Evolutionary conservation across 2,888 invertebrate genomes (phyloP).

Genomic region (Melitaea athalia): DNA sequence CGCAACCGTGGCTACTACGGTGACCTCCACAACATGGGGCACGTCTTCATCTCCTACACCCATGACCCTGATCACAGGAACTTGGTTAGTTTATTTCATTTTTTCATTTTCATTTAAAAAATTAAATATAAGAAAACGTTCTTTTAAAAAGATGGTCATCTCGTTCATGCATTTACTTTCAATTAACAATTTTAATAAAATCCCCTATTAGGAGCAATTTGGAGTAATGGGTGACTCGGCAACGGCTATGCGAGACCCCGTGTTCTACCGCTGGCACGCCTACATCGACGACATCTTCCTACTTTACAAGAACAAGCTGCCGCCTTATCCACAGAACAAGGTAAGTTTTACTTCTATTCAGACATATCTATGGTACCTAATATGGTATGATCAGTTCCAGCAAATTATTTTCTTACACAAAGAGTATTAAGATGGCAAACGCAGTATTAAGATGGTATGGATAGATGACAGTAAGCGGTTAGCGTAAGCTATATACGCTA

Average conservation of each 20-base stretch:
- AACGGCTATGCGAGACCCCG: constrained; percentile 93
- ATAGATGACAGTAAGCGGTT: no score
- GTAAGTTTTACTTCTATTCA: constrained; percentile 57
- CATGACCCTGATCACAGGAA: constrained; percentile 92
- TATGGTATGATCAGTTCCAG: no score
- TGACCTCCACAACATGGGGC: constrained; percentile 91
- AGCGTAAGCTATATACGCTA: no score
- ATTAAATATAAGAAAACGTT: background rate
- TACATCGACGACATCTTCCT: constrained; percentile 90
- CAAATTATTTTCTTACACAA: no score
- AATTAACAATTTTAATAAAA: no score
- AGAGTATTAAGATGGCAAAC: no score
- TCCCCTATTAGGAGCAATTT: constrained; percentile 85
- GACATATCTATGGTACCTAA: no score
- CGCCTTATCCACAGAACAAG: constrained; percentile 83
- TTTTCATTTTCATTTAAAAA: background rate
- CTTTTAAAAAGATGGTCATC: no score
- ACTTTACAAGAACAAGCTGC: constrained; percentile 86
- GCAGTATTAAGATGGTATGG: no score
- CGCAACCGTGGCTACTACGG: constrained; percentile 88
- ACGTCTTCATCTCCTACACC: constrained; percentile 87
- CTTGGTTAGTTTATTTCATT: constrained; percentile 72
- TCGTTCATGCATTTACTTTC: no score
- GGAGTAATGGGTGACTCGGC: constrained; percentile 92
- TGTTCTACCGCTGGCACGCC: constrained; percentile 93